phyloP scores from a whole-genome alignment of 2,888 invertebrate genomes.

The Criorhina ranunculi region DNA sequence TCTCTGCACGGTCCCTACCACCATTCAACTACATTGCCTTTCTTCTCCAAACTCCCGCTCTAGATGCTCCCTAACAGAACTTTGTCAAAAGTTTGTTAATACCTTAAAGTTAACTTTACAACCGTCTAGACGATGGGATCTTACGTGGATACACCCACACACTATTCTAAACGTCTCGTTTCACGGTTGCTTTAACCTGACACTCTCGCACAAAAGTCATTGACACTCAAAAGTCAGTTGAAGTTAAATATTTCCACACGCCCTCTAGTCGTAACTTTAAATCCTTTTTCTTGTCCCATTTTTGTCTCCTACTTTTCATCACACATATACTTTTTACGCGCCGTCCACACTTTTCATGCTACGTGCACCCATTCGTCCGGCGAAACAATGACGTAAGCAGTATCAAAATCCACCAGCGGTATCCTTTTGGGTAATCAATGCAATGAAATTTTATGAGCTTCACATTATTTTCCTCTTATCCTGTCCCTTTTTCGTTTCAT shows the following conservation, averaged over 20 bases:
- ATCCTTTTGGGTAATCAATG: slow-evolving; percentile 75
- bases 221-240: slow-evolving; percentile 34
- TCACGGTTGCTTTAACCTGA: slow-evolving; percentile 32
- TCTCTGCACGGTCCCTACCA: no score
- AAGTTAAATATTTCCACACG: slow-evolving; percentile 27
- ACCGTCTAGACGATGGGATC: slow-evolving; percentile 33
- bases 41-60: not conserved
- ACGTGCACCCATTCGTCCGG: not conserved
- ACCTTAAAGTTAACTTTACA: slow-evolving; percentile 15
- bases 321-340: no score
- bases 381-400: slow-evolving; percentile 49
- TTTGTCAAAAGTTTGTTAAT: not conserved
- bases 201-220: slow-evolving; percentile 34
- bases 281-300: not conserved
- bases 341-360: not conserved
- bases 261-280: slow-evolving; percentile 2
- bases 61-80: not conserved
- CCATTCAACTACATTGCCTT: not conserved
- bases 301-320: not conserved
- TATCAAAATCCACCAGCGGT: slow-evolving; percentile 38
- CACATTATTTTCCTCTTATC: slow-evolving; percentile 27
- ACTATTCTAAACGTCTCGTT: slow-evolving; percentile 26
- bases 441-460: slow-evolving; percentile 71
- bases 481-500: not conserved
- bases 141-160: slow-evolving; percentile 7